These are phyloP conservation scores for Salvelinus alpinus DNA, from an alignment of 2,113 vertebrate genomes.

Conservation along the genomic window DNA sequence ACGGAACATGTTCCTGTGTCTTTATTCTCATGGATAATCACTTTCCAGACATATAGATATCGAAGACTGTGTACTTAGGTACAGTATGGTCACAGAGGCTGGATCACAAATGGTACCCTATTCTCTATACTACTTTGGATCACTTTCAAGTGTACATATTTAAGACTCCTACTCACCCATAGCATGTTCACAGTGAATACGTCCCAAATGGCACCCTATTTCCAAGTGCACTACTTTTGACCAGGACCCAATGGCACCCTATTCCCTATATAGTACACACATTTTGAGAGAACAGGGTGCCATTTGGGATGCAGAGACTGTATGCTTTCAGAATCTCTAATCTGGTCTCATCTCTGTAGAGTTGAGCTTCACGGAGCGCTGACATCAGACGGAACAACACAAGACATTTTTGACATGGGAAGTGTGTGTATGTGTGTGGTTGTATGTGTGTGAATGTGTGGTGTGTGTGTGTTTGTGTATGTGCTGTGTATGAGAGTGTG, in stretches of 20 bases:
- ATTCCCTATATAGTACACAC: too few species aligned
- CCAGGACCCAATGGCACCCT: too few species aligned
- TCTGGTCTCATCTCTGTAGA: conserved; percentile 1
- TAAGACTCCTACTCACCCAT: background rate
- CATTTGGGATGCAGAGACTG: too few species aligned
- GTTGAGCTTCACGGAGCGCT: conserved; percentile 60
- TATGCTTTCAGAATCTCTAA: conserved; percentile 1
- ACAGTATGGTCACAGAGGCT: background rate
- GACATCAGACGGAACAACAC: conserved; percentile 63
- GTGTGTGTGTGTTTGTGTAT: background rate
- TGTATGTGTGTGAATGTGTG: background rate
- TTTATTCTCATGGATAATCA: conserved; percentile 19
- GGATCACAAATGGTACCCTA: too few species aligned
- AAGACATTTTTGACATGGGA: conserved; percentile 15
- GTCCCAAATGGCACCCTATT: too few species aligned
- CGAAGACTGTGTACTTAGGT: background rate
- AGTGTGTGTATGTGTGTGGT: background rate
- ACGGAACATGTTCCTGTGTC: background rate
- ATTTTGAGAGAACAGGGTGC: too few species aligned
- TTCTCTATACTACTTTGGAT: too few species aligned
- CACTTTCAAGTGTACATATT: too few species aligned
- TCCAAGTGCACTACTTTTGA: too few species aligned
- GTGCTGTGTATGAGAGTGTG: background rate
- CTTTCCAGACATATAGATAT: background rate
- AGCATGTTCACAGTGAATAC: background rate